Conservation (phyloP, 2,113 vertebrate species). For the Callaeas wilsoni region DNA sequence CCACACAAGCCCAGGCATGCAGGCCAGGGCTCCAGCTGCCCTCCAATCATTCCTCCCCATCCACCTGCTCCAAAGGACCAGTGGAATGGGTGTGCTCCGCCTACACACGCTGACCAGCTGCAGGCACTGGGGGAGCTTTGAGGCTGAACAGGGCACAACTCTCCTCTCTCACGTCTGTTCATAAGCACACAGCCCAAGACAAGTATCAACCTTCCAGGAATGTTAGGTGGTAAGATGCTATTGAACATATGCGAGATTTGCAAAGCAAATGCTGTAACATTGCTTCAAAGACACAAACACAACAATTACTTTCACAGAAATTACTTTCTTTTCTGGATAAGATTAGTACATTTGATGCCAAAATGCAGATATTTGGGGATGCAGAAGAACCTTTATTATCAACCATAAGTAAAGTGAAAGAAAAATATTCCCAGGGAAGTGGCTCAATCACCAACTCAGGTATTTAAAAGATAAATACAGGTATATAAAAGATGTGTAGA, state of each 20-base stretch:
- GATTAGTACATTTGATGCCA: neutral
- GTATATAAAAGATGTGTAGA: neutral
- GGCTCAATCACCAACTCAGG: neutral
- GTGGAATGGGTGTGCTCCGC: rapidly evolving
- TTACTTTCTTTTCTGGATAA: neutral
- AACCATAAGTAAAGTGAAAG: neutral
- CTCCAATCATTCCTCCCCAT: neutral
- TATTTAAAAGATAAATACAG: neutral
- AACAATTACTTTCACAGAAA: neutral
- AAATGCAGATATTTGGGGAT: neutral
- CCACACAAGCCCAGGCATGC: rapidly evolving
- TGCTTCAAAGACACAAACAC: neutral
- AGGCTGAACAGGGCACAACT: rapidly evolving
- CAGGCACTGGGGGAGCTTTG: rapidly evolving
- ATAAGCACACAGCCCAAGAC: neutral
- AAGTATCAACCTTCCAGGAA: neutral
- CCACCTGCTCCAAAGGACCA: rapidly evolving
- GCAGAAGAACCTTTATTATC: neutral
- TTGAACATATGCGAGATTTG: neutral
- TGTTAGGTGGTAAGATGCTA: neutral
- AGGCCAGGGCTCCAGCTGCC: neutral
- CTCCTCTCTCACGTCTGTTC: neutral
- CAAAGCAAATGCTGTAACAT: neutral
- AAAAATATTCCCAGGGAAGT: neutral
- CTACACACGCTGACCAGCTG: rapidly evolving